Base-by-base conservation (phyloP, 2,888 invertebrate genomes). In the Oligia strigilis region DNA sequence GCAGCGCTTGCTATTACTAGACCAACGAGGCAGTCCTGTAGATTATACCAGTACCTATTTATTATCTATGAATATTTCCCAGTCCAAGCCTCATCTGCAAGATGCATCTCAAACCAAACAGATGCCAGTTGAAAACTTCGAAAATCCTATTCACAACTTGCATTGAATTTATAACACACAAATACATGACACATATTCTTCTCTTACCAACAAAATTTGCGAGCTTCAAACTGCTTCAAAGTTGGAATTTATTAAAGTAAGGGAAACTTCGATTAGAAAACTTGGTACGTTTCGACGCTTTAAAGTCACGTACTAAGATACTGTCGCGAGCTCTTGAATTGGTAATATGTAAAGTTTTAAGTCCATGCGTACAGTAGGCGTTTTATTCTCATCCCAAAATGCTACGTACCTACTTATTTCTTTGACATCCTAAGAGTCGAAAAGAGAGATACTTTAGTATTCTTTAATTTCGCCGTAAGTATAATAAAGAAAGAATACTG, bases 211-310 rank as follows among this genome's bases (percentile, higher is more conserved):
- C 75, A 72, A 36, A 23, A 49, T 82, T 62, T 17, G 69, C 36
- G 2, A 69, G 65, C 55, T 69, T 62, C 58, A 60, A 40, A 78
- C 19, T 62, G 65, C 71, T 71, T 55, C 69, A 71, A 46, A 81
- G 65, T 73, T 74, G 23, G 58, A 78, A 82, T 78, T 72, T 85
- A 82, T 77, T 58, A 65, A 75, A 66, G 62, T 14, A 43, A 75
- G 72, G 52, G 46, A 55, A 84, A 85, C 29, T 84, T 81, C 85
- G 78, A 71, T 77, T 76, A 78, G 55, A 78, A 79, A 84, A 84
- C 77, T 84, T 84, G 66, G 64, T 77, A 84, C 73, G 40, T 77
- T 69, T 72, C 49, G 60, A 73, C 66, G 49, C 81, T 83, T 82
- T 67, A 77, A 74, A 81, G 62, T 66, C 73, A 40, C 52, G n/a